Base-by-base conservation (phyloP, 2,797 vertebrate species). In the Pseudochaenichthys georgianus region DNA sequence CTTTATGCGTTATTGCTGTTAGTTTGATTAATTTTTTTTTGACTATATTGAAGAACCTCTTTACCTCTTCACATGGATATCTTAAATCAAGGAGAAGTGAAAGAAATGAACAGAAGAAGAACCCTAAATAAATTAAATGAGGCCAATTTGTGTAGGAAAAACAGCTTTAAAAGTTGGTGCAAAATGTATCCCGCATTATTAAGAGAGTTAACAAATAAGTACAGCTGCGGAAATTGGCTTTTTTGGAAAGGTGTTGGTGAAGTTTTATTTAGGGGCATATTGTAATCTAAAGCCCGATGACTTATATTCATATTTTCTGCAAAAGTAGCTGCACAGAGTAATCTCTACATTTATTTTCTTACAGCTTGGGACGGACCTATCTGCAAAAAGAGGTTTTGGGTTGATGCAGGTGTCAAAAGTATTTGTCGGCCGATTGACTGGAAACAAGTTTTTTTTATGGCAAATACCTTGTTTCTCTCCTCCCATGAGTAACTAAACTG, bases 401-500 rank as follows among this genome's bases (percentile, higher is more conserved):
- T 38, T 15, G 12, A 31, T 16, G 11, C 41, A 23, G 5, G 4
- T 28, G 31, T 28, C 5, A 13, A 31, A 38, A 5, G 5, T 21
- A 9, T 73, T 73, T 48, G 9, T 77, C 4, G 13, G 16, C 16
- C 70, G 19, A 15, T 6, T 52, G 73, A 21, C 19, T 9, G 13
- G 3, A 15, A 59, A 60, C 63, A 54, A 23, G 21, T 8, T 10
- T 3, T 3, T 3, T 74, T 71, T 28, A 51, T 21, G 45, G 58
- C 50, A 34, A 78, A 57, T 52, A 61, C 21, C 34, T 63, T 19
- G 13, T 72, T 45, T 47, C 54, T 66, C 31, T 47, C 54, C 34
- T 64, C 68, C 19, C 42, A 42, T 58, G 34, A 42, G 19, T 45
- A 76, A 45, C 66, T 45, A 41, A 23, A 54, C 46, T 77, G 42